Evolutionary conservation across 2,113 vertebrate species (phyloP), one percentile per base, ranked within the genome.

Genomic region (Riparia riparia): DNA sequence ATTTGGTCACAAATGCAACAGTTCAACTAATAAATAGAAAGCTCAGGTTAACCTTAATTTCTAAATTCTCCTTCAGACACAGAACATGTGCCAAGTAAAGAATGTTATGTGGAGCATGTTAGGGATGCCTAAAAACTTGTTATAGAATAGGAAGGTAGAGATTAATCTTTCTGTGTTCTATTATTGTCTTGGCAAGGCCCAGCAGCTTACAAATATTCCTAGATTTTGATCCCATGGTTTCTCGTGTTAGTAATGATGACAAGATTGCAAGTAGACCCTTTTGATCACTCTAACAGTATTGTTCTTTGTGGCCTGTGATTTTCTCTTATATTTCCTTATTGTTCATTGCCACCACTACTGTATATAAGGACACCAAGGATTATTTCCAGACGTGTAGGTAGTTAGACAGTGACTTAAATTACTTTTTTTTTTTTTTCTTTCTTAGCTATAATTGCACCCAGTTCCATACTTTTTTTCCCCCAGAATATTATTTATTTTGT

Each of bases 81-180:
- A 37, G 1, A 10, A 34, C 6, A 42, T 12, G 37, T 47, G 7
- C 3, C 12, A 25, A 61, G 32, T 45, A 26, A 89, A 49, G 10
- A 71, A 57, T 1, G 1, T 12, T 54, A 28, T 14, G 26, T 9
- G 22, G 6, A 94, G 4, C 7, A 15, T 1, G 1, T 54, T 64
- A 61, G 6, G 2, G 12, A 17, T 22, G 16, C 26, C 80, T n/a
- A 65, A 76, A 6, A 82, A 44, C 0, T 2, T 39, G 11, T 15
- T 34, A 10, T 41, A 49, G 25, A 42, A 44, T 6, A 50, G 10
- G 15, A 83, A 74, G 4, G 26, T 39, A 89, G 83, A 81, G 37
- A 54, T 31, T 54, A 15, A 47, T 6, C 8, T 73, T 93, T 29
- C 83, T 54, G 4, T 45, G 26, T 37, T 54, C 22, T 49, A 9